phyloP scores from a whole-genome alignment of 1,140 invertebrate species.

The Chelonus insularis region DNA sequence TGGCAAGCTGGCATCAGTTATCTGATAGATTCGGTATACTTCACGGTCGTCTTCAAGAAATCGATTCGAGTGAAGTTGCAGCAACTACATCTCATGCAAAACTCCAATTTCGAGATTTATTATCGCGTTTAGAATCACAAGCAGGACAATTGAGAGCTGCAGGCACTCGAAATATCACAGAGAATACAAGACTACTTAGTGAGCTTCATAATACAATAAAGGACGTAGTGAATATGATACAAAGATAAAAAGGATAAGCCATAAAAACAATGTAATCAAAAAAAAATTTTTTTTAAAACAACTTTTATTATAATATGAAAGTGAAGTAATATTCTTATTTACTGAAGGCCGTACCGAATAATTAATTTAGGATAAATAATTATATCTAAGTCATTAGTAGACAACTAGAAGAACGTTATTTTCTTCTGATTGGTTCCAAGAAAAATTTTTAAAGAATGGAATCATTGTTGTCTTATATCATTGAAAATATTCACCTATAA shows the following conservation, averaged over 20 bases:
- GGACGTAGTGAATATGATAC: slow-evolving; percentile 77
- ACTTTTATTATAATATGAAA: background rate
- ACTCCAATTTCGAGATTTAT: slow-evolving; percentile 85
- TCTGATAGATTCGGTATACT: slow-evolving; percentile 82
- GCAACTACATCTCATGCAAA: slow-evolving; percentile 81
- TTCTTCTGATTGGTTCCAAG: slow-evolving; percentile 23
- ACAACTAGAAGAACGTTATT: slow-evolving; percentile 28
- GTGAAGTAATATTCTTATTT: slow-evolving; percentile 1
- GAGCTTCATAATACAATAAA: slow-evolving; percentile 81
- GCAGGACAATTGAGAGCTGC: slow-evolving; percentile 74
- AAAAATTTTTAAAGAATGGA: slow-evolving; percentile 1
- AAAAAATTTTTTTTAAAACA: background rate
- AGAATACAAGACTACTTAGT: slow-evolving; percentile 69
- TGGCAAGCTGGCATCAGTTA: slow-evolving; percentile 77
- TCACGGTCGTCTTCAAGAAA: slow-evolving; percentile 69
- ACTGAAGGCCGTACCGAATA: slow-evolving; percentile 11
- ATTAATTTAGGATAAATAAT: slow-evolving; percentile 20
- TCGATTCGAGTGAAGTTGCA: slow-evolving; percentile 68
- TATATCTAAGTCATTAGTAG: slow-evolving; percentile 49
- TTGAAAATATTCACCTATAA: background rate
- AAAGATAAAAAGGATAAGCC: slow-evolving; percentile 63
- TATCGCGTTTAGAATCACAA: slow-evolving; percentile 79
- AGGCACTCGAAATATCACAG: slow-evolving; percentile 70
- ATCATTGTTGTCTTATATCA: background rate
- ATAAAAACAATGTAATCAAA: background rate